Conservation (phyloP, 2,797 vertebrate species). For the Lindbergichthys nudifrons region DNA sequence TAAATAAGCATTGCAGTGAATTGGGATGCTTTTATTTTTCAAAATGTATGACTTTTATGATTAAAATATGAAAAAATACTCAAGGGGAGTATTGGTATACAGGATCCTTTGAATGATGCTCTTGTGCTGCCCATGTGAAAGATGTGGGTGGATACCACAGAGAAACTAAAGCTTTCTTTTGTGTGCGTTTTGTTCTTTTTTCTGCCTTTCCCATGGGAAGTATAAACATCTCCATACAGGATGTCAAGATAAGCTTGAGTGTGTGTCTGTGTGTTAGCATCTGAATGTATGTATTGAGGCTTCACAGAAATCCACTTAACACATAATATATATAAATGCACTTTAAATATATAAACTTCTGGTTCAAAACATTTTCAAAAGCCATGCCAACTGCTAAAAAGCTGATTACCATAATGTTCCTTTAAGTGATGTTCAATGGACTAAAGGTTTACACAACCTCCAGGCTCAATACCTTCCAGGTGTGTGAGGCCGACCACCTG, state of each 20-base stretch:
- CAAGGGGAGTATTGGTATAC: not conserved
- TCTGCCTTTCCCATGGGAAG: constrained; percentile 34
- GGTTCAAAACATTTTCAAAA: not conserved
- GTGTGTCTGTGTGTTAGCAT: constrained; percentile 14
- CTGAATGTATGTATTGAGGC: not conserved
- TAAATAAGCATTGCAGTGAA: not conserved
- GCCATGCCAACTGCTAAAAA: not conserved
- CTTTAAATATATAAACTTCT: no score
- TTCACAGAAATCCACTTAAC: constrained; percentile 44
- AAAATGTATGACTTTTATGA: no score
- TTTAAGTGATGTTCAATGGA: not conserved
- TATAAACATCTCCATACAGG: constrained; percentile 27
- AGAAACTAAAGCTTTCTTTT: constrained; percentile 62
- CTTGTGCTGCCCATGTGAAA: constrained; percentile 66
- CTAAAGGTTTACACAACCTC: not conserved
- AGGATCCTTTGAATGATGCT: constrained; percentile 21
- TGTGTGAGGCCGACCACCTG: constrained; percentile 50
- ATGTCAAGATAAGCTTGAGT: constrained; percentile 23
- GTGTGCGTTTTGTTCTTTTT: constrained; percentile 23
- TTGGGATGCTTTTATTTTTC: no score
- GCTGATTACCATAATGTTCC: not conserved
- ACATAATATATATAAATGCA: constrained; percentile 12
- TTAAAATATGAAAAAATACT: no score
- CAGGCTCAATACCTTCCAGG: constrained; percentile 16
- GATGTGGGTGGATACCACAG: constrained; percentile 56